Evolutionary conservation across 2,888 invertebrate genomes (phyloP), one percentile per base, ranked within the genome.

Genomic region (Octonoba sinensis): DNA sequence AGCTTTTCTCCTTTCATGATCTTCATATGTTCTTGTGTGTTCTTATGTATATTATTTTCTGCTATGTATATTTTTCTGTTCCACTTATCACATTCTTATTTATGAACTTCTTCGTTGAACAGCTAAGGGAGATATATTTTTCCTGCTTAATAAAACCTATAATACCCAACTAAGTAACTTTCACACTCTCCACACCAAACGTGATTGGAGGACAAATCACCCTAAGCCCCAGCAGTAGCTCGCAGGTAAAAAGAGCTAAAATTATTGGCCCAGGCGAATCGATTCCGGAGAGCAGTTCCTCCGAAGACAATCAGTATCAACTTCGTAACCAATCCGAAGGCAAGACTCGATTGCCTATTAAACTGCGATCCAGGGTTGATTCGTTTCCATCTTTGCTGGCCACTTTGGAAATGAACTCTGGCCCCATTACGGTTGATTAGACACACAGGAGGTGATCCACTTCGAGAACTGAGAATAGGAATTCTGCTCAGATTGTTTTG

Each of bases 341-440:
- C 66, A 36, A 47, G 66, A 44, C 60, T 64, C 46, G 56, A 64
- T 60, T 71, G 59, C 51, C 71, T 47, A 57, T 74, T 74, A 66
- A 66, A 74, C 66, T 66, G 74, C 36, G 20, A 60, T 66, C 67
- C 60, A 67, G 20, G 72, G 67, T 66, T 57, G 66, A 65, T 57
- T 66, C 62, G 56, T 57, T 69, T 69, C 56, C 69, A 46, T 69
- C 57, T 44, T 65, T 27, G 3, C 36, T 20, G 57, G 60, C 49
- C 67, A 75, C 75, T 75, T 67, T 75, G 60, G 67, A 62, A 60
- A 75, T 75, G 75, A 60, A 67, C 66, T 75, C 51, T 67, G 66
- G 57, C 57, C 75, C 75, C 75, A 75, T 75, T 75, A 75, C 60
- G 51, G 22, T 51, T 75, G 75, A 75, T 75, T 75, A 75, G 57